These are phyloP conservation scores for Bolinopsis microptera DNA, from an alignment of 37 sponge, comb jelly and placozoan species.

Conservation along the genomic window DNA sequence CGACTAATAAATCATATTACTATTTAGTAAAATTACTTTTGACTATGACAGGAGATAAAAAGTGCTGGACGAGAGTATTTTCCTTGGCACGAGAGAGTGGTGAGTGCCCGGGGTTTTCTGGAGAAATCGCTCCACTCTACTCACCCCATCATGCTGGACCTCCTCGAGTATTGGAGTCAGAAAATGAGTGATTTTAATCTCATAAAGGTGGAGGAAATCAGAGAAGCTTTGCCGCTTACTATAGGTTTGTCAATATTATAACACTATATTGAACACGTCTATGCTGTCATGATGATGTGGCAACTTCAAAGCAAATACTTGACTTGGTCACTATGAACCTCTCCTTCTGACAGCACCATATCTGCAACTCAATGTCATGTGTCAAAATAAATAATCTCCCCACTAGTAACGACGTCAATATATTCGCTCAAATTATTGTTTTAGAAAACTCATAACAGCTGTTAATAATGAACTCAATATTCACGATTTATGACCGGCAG, in stretches of 20 bases:
- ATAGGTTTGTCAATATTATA: neutral
- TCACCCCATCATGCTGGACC: conserved; percentile 47
- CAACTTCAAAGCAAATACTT: no score
- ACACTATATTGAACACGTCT: no score
- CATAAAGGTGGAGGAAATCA: conserved; percentile 13
- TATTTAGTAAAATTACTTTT: no score
- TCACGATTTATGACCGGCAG: neutral
- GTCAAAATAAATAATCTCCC: no score
- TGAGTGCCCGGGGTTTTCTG: neutral
- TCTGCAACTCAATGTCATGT: no score
- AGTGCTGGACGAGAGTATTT: conserved; percentile 16
- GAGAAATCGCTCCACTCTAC: neutral
- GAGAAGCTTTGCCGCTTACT: neutral
- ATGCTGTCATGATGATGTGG: no score
- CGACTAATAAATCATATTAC: no score
- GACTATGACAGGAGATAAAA: neutral
- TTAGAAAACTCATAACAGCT: no score
- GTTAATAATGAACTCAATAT: no score
- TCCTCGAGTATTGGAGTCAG: conserved; percentile 27
- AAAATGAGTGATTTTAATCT: conserved; percentile 24
- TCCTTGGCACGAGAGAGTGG: conserved; percentile 23
- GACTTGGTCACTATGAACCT: no score
- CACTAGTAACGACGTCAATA: no score
- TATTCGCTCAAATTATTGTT: no score
- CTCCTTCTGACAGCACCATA: neutral